Conservation (phyloP, 2,797 vertebrate species). For the Pseudochirops cupreus region DNA sequence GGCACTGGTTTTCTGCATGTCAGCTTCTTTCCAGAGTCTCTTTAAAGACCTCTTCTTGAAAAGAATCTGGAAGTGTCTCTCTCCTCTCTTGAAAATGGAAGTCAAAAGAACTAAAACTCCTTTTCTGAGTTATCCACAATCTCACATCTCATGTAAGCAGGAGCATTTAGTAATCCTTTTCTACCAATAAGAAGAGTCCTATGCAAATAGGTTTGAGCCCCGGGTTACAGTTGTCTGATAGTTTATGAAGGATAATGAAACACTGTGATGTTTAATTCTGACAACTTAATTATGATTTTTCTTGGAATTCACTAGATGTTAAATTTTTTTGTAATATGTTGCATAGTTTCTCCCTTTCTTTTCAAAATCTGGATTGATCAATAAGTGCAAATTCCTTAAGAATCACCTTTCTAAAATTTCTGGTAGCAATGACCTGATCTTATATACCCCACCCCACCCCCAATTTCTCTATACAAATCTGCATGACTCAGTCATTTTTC, state of each 20-base stretch:
- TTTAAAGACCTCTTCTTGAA: background rate
- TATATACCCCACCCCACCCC: background rate
- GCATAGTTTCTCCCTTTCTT: background rate
- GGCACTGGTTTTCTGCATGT: background rate
- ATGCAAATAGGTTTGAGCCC: background rate
- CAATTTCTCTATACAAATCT: background rate
- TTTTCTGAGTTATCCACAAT: background rate
- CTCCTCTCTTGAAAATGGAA: background rate
- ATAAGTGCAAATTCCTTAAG: background rate
- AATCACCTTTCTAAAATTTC: background rate
- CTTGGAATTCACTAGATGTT: background rate
- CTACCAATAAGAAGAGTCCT: background rate
- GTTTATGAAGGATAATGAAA: background rate
- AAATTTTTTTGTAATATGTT: background rate
- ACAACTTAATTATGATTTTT: background rate
- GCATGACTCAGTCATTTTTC: background rate
- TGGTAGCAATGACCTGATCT: background rate
- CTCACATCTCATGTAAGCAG: background rate
- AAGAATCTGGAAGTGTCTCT: background rate
- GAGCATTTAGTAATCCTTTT: background rate
- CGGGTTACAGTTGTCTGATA: background rate
- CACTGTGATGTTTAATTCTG: background rate
- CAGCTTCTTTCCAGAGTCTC: background rate
- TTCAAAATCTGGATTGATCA: background rate
- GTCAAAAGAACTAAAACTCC: background rate